Percentiles rank a stretch among this genome's conserved stretches.
Evolutionary conservation across 2,797 vertebrate genomes (phyloP).

Genomic region (Rhadinocentrus ornatus): DNA sequence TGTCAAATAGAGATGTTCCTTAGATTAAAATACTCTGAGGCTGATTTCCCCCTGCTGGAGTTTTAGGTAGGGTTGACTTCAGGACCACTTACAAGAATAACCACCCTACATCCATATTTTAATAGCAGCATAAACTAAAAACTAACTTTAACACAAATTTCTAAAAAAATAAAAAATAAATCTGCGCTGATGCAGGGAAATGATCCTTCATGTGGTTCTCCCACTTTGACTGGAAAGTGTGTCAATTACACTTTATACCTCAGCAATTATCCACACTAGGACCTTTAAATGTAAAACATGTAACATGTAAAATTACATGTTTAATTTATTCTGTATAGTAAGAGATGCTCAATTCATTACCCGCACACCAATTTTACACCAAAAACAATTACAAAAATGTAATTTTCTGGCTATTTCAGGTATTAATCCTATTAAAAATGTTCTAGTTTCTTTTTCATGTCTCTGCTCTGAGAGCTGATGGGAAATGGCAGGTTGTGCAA

Average conservation of each 20-base stretch:
- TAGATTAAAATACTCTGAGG: background rate
- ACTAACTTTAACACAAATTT: conserved; percentile 2
- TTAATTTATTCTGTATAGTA: background rate
- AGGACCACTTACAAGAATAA: conserved; percentile 3
- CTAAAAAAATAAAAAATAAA: background rate
- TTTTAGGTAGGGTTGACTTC: conserved; percentile 20
- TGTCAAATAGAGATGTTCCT: conserved; percentile 38
- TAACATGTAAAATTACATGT: background rate
- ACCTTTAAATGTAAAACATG: background rate
- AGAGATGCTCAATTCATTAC: background rate
- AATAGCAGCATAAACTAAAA: background rate
- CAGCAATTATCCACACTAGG: background rate
- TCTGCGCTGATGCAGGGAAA: background rate
- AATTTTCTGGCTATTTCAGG: background rate
- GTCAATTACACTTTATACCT: too few relatives aligned
- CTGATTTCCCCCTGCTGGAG: background rate
- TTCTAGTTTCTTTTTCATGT: background rate
- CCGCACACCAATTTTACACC: background rate
- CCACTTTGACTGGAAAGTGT: background rate
- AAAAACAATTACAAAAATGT: background rate
- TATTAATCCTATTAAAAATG: background rate
- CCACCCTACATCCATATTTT: background rate
- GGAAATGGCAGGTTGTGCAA: background rate
- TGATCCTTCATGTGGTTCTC: background rate
- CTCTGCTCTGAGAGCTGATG: background rate